Evolutionary conservation across 2,113 vertebrate genomes (phyloP).

Genomic region (Acanthisitta chloris): DNA sequence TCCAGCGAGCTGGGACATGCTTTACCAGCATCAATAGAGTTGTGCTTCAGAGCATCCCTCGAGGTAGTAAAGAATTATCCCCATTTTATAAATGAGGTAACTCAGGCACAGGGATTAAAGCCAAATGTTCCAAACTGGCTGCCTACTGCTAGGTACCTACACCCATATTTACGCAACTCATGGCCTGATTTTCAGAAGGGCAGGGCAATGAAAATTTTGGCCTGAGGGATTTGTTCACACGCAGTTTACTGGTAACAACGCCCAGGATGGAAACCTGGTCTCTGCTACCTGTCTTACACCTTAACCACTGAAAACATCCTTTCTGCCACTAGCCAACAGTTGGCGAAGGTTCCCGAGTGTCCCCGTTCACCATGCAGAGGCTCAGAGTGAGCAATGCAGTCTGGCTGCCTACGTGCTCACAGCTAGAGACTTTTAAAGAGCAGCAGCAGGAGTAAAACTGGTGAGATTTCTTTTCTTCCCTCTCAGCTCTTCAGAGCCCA

Average conservation of each 20-base stretch:
- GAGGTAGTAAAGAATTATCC: conserved; percentile 62
- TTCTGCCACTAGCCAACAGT: not conserved
- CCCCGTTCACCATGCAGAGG: not conserved
- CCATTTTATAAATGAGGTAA: conserved; percentile 40
- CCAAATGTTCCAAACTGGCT: conserved; percentile 40
- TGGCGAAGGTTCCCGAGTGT: not conserved
- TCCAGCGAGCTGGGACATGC: conserved; percentile 25
- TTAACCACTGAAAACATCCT: conserved; percentile 47
- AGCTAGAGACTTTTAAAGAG: not conserved
- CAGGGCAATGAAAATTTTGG: conserved; percentile 62
- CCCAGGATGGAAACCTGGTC: conserved; percentile 7
- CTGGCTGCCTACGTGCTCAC: not conserved
- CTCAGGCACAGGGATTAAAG: conserved; percentile 29
- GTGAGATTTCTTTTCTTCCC: not conserved
- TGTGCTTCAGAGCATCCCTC: conserved; percentile 50
- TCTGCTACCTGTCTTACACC: conserved; percentile 13
- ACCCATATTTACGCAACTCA: conserved; percentile 46
- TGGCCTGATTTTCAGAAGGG: conserved; percentile 62
- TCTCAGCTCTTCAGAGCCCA: not conserved
- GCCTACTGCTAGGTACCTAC: conserved; percentile 38
- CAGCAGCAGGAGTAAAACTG: not conserved
- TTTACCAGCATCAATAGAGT: conserved; percentile 33
- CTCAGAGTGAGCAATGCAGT: not conserved
- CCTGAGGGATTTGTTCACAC: conserved; percentile 50
- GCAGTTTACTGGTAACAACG: conserved; percentile 25